A percentile compares a stretch with the other conserved stretches of the same genome.
phyloP scores from a whole-genome alignment of 2,888 invertebrate species.

The Drosophila lutescens region DNA sequence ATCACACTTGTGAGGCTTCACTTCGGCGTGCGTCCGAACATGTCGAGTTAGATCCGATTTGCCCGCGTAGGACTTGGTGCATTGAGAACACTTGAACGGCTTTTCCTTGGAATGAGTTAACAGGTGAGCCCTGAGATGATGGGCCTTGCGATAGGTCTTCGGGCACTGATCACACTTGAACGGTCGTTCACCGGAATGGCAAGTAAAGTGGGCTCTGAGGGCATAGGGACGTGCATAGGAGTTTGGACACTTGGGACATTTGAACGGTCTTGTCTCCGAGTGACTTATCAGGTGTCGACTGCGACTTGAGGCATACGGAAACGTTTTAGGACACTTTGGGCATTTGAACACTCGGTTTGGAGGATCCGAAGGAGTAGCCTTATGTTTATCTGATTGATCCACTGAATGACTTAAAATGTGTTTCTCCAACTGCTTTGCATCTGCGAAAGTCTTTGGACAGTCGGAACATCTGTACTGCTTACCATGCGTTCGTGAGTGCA shows the following conservation, averaged over 20 bases:
- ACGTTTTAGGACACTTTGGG: neutral
- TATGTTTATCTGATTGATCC: neutral
- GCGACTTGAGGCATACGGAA: neutral
- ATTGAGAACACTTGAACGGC: neutral
- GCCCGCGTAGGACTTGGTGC: neutral
- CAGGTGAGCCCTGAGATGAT: neutral
- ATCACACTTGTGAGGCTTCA: neutral
- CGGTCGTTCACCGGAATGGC: neutral
- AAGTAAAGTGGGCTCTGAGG: neutral
- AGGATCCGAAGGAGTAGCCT: no score
- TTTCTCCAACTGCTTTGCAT: neutral
- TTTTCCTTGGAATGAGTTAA: neutral
- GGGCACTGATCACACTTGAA: neutral
- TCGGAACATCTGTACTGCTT: neutral
- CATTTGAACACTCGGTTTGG: neutral
- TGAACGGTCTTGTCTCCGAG: neutral
- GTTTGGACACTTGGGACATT: neutral
- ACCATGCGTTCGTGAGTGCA: neutral
- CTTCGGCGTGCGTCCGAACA: neutral
- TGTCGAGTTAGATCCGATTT: neutral
- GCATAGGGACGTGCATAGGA: conserved; percentile 2
- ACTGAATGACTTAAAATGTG: neutral
- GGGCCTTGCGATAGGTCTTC: neutral
- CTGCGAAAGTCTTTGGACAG: neutral
- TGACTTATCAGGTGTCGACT: neutral